Evolutionary conservation across 2,888 invertebrate genomes (phyloP), one percentile per base, ranked within the genome.

Genomic region (Hydriomena furcata): DNA sequence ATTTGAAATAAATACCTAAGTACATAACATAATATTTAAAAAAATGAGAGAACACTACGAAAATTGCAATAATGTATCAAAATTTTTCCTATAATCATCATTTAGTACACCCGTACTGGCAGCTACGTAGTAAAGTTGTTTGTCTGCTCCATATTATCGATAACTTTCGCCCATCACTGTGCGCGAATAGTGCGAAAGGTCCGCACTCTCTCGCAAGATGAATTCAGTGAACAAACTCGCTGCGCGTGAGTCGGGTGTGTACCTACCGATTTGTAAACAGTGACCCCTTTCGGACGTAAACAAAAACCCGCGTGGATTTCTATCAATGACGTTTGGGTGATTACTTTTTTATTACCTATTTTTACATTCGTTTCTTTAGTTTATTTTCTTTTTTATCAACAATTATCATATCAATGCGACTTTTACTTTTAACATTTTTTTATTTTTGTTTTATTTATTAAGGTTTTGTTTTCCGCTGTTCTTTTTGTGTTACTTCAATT

Each of bases 221-320:
- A 78, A 66, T 76, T 73, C 78, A 83, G 82, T 84, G 71, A 82
- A 79, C 69, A 63, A 71, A 63, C 70, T 66, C 74, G 67, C 64
- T 68, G 70, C 68, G 61, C 55, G 52, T 71, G 66, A 63, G 62
- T 52, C 71, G 75, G 75, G 66, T 75, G 83, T 69, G 71, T n/a
- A n/a, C n/a, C n/a, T 66, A 71, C 71, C 63, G 51, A 47, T 51
- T 63, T 60, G 52, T 46, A 44, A 49, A 55, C 52, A 47, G 60
- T 77, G 75, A 78, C 78, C 76, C 68, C 67, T 66, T 71, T 76
- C 52, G 43, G 55, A 68, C 67, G 74, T 76, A 76, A 78, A 78
- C 72, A 77, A 68, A 58, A 61, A 61, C 52, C 6, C 40, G 41
- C 41, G 56, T 62, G 63, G 61, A 58, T 53, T 42, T 38, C 52